Percentiles rank a stretch among this genome's conserved stretches.
Conservation (phyloP, 2,797 vertebrate species). For the Hemitrygon akajei region DNA sequence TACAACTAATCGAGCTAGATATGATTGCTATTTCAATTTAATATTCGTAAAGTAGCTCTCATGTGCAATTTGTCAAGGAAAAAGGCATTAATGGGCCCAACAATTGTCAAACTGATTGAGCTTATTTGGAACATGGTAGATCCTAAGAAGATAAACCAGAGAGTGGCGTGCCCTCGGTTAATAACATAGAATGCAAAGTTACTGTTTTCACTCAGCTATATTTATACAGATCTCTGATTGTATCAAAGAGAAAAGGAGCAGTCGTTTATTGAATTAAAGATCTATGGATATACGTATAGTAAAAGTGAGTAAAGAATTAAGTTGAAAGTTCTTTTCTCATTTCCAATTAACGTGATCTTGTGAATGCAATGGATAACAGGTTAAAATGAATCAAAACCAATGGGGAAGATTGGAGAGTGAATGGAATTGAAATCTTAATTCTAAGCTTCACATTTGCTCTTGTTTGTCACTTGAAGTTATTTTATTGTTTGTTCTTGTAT, state of each 20-base stretch:
- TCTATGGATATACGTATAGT: not conserved
- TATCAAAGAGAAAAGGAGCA: not conserved
- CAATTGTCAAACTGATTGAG: not conserved
- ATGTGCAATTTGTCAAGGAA: too few relatives aligned
- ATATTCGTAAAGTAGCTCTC: too few relatives aligned
- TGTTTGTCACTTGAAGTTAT: not conserved
- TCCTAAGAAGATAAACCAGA: not conserved
- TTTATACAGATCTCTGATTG: not conserved
- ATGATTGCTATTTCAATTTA: too few relatives aligned
- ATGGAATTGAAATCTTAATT: not conserved
- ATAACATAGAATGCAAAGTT: not conserved
- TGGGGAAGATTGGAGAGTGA: not conserved
- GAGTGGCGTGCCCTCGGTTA: not conserved
- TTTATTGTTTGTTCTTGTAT: not conserved
- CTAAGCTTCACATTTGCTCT: not conserved
- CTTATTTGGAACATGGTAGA: not conserved
- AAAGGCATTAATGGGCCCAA: too few relatives aligned
- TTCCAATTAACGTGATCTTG: not conserved
- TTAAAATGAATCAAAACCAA: not conserved
- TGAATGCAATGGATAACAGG: not conserved
- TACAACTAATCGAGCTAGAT: too few relatives aligned
- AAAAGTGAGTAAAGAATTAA: not conserved
- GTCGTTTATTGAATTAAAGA: not conserved
- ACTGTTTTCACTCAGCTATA: not conserved
- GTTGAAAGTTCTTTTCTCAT: not conserved